Conservation (phyloP, 1,140 invertebrate genomes). For the Aphis gossypii region DNA sequence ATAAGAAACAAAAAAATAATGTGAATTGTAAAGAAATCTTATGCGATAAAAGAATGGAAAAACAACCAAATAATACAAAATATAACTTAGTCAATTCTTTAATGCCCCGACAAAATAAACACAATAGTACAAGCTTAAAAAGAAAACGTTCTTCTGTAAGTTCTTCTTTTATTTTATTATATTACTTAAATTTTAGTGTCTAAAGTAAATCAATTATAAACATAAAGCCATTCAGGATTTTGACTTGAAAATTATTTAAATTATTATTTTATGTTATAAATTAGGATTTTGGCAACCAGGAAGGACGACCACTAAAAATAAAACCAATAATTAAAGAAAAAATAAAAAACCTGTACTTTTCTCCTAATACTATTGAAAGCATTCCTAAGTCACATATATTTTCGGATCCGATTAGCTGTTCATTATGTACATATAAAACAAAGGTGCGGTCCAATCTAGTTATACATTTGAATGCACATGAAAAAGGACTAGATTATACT, state of each 20-base stretch:
- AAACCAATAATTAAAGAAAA: neutral
- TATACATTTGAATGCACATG: slow-evolving; percentile 75
- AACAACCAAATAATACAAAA: neutral
- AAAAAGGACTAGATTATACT: slow-evolving; percentile 70
- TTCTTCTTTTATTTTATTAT: neutral
- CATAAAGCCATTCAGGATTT: neutral
- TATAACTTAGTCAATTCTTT: neutral
- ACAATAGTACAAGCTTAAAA: neutral
- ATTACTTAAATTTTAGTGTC: neutral
- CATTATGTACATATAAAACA: slow-evolving; percentile 56
- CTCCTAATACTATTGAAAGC: slow-evolving; percentile 29
- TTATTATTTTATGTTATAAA: neutral
- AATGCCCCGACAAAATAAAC: neutral
- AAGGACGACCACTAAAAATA: neutral
- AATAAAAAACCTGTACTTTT: slow-evolving; percentile 20
- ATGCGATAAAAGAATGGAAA: neutral
- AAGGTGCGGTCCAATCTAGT: slow-evolving; percentile 76
- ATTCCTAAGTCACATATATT: slow-evolving; percentile 57
- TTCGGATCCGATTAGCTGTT: slow-evolving; percentile 45
- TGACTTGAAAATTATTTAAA: too few species aligned
- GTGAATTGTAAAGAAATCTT: neutral
- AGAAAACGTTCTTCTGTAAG: slow-evolving; percentile 40
- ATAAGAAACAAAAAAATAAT: neutral
- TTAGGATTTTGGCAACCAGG: slow-evolving; percentile 2
- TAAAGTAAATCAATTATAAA: neutral